Base-by-base conservation (phyloP, 2,797 vertebrate genomes). In the Microcaecilia unicolor region DNA sequence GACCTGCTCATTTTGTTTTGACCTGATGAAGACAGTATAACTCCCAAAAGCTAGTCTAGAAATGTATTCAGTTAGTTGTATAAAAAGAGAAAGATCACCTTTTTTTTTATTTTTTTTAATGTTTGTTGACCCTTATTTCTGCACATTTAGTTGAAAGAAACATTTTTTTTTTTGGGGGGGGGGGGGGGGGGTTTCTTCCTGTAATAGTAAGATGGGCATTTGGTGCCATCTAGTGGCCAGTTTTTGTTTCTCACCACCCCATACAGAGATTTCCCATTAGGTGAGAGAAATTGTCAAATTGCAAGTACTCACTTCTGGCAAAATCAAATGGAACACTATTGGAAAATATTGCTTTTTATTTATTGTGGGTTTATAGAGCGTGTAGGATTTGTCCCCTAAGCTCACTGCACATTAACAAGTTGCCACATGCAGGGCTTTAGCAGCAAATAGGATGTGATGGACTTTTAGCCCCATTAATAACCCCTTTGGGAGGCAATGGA, bases 141-240 rank as follows among this genome's bases (percentile, higher is more conserved):
- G n/a, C n/a, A n/a, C n/a, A n/a, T n/a, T n/a, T n/a, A n/a, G n/a
- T n/a, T n/a, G n/a, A n/a, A n/a, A n/a, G n/a, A n/a, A n/a, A n/a
- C n/a, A n/a, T n/a, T n/a, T n/a, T n/a, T n/a, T n/a, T n/a, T n/a
- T n/a, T n/a, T n/a, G n/a, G n/a, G n/a, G n/a, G n/a, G n/a, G n/a
- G n/a, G n/a, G n/a, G n/a, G n/a, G n/a, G n/a, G n/a, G n/a, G n/a
- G n/a, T n/a, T n/a, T n/a, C n/a, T n/a, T n/a, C n/a, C n/a, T 25
- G 8, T 31, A 13, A 37, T 31, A 44, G 44, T 34, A 51, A 65
- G 74, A 72, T 77, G 49, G 54, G 67, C 44, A 47, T 58, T 41
- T 71, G 76, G 64, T 75, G 81, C 82, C 81, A 76, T 49, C 79
- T 81, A 71, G 75, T 38, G 81, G 77, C 64, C 9, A 53, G 70